Evolutionary conservation across 2,888 invertebrate genomes (phyloP), one percentile per base, ranked within the genome.

Genomic region (Papilio elwesi): DNA sequence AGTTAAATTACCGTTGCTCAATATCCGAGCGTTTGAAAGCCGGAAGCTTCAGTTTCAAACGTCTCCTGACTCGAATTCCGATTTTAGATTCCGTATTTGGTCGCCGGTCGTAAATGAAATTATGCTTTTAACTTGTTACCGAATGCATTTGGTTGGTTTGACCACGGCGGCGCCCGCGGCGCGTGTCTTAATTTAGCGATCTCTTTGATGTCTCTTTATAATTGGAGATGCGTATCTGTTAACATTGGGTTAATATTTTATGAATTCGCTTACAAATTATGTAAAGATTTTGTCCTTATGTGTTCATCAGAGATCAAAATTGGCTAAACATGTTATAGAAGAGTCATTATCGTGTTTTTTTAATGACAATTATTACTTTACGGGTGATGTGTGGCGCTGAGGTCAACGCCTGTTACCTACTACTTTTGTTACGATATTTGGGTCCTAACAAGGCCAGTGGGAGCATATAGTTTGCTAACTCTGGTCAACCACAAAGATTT

Each of bases 51-150:
- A 66, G 68, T 68, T 66, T 71, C 71, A 71, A 74, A 69, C 68
- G 66, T 49, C 72, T 62, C 51, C 73, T 71, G 75, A 68, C 71
- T 68, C 52, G 73, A 70, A 75, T 74, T 65, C 71, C 75, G 73
- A 74, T 74, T 72, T 70, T 68, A 72, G 68, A 62, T 67, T 59
- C 72, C 75, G 66, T 72, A 63, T 70, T 71, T 72, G 72, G 74
- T 55, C 62, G 68, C 49, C 48, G n/a, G 66, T 71, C 71, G 71
- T 75, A 73, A 74, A 74, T 64, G 53, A 70, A 68, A 65, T 68
- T 51, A 65, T 62, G 62, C 52, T 67, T 71, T 71, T 71, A 59
- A 57, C 9, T 71, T 66, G 26, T 67, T 71, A 66, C 59, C 16
- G 57, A 52, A 71, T n/a, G 59, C 26, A 49, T 67, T 71, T 59